Percentiles rank a stretch among this genome's conserved stretches.
These are phyloP conservation scores for Cotesia congregata DNA, from an alignment of 2,888 invertebrate species.

Conservation along the genomic window DNA sequence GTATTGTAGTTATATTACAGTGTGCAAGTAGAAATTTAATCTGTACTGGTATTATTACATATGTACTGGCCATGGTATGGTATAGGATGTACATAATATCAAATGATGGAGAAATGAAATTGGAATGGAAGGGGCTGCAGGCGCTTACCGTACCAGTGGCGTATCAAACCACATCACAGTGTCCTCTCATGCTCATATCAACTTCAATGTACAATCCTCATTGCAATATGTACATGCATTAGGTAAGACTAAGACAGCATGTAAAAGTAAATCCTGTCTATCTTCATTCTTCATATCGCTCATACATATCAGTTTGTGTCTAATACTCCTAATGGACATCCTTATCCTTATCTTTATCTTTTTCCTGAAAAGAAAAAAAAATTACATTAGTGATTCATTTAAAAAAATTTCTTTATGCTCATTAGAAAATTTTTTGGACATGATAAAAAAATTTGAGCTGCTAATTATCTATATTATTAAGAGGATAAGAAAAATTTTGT, in stretches of 20 bases:
- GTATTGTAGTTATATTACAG: too few species aligned
- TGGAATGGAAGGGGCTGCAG: slow-evolving; percentile 29
- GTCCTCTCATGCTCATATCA: slow-evolving; percentile 17
- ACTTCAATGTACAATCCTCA: not conserved
- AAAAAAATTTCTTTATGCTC: too few species aligned
- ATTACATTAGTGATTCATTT: too few species aligned
- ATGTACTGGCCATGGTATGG: slow-evolving; percentile 45
- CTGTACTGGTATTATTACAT: too few species aligned
- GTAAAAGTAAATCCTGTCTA: not conserved
- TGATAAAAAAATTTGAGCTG: too few species aligned
- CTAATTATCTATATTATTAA: too few species aligned
- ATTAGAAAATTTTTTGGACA: too few species aligned
- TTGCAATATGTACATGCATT: not conserved
- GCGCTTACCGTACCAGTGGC: slow-evolving; percentile 57
- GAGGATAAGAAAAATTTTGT: too few species aligned
- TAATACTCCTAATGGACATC: not conserved
- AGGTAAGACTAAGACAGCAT: not conserved
- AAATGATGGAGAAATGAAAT: slow-evolving; percentile 20
- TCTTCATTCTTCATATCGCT: not conserved
- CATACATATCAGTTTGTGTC: not conserved
- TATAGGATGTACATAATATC: slow-evolving; percentile 27
- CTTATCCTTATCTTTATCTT: not conserved
- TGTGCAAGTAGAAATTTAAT: too few species aligned
- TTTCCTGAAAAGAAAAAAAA: too few species aligned
- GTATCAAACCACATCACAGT: slow-evolving; percentile 45